Conservation (phyloP, 2,797 vertebrate species). For the Cebuella pygmaea region DNA sequence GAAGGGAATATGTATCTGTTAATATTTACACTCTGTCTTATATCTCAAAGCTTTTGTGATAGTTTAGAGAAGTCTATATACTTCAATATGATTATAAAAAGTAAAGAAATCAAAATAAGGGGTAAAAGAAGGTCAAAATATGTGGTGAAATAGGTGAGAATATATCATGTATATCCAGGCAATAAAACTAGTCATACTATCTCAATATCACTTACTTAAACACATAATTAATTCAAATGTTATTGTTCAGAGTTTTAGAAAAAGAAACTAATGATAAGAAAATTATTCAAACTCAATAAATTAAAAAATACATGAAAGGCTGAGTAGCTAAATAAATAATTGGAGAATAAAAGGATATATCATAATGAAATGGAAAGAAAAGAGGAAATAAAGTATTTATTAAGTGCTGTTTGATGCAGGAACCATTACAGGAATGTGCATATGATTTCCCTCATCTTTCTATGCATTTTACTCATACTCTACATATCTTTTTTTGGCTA, state of each 20-base stretch:
- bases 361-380: background rate
- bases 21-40: background rate
- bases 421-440: rapidly evolving
- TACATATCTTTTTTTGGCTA: background rate
- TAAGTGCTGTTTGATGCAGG: background rate
- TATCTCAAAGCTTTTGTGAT: background rate
- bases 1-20: background rate
- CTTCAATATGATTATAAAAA: background rate
- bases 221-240: background rate
- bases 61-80: background rate
- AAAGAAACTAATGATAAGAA: background rate
- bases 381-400: background rate
- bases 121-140: background rate
- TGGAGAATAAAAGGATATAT: background rate
- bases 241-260: background rate
- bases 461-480: background rate
- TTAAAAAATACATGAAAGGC: background rate
- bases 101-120: background rate
- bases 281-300: background rate
- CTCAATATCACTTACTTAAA: background rate
- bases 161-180: background rate
- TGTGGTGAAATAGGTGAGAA: background rate
- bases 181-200: background rate
- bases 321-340: background rate
- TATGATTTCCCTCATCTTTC: too few species aligned